These are phyloP conservation scores for Talpa occidentalis DNA, from an alignment of 2,113 vertebrate genomes.

Conservation along the genomic window DNA sequence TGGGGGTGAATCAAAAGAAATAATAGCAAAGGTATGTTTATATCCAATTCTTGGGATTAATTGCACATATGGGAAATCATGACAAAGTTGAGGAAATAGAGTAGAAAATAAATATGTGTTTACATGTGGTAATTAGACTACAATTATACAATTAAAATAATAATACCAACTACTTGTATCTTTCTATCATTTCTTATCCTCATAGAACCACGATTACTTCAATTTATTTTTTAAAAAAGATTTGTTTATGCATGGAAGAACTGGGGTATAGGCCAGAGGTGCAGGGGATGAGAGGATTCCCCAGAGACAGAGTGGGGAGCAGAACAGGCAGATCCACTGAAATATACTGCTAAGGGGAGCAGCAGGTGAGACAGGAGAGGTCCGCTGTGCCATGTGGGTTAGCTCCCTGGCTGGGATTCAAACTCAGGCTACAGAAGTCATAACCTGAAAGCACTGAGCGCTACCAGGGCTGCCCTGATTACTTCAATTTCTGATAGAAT, in stretches of 20 bases:
- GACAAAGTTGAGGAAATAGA: not conserved
- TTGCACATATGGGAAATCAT: not conserved
- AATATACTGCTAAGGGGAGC: too few relatives aligned
- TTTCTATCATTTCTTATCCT: not conserved
- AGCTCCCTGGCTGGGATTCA: too few relatives aligned
- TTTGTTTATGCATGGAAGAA: too few relatives aligned
- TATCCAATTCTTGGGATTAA: not conserved
- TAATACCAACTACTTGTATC: not conserved
- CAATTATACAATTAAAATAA: not conserved
- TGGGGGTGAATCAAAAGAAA: not conserved
- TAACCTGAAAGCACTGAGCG: too few relatives aligned
- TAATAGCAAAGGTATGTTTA: slow-evolving; percentile 11
- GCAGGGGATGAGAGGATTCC: too few relatives aligned
- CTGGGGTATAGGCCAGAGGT: too few relatives aligned
- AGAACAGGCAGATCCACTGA: too few relatives aligned
- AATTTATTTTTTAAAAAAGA: not conserved
- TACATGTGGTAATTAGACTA: not conserved
- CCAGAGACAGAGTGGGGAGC: too few relatives aligned
- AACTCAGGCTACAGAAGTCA: too few relatives aligned
- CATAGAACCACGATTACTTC: not conserved
- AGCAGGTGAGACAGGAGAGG: too few relatives aligned
- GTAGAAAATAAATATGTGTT: not conserved
- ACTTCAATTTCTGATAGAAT: not conserved
- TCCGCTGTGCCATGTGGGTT: too few relatives aligned
- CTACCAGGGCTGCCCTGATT: not conserved